A percentile compares a stretch with the other conserved stretches of the same genome.
phyloP scores from a whole-genome alignment of 2,797 vertebrate species.

The Pseudochaenichthys georgianus region DNA sequence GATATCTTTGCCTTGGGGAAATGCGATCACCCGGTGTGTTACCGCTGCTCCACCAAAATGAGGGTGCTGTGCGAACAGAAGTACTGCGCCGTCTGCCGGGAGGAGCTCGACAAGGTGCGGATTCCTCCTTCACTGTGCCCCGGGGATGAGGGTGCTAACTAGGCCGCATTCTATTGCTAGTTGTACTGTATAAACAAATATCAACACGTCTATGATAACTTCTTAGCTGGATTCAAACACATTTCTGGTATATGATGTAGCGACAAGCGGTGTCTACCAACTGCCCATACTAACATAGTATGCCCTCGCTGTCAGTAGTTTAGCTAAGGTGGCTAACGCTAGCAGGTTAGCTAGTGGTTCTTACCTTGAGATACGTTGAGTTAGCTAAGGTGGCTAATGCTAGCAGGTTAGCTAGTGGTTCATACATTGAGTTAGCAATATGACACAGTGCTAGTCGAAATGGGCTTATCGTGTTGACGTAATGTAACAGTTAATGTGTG shows the following conservation, averaged over 20 bases:
- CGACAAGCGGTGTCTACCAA: not conserved
- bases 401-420: not conserved
- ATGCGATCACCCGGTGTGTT: slow-evolving; percentile 98
- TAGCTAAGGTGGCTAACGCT: slow-evolving; percentile 20
- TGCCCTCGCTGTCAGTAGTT: slow-evolving; percentile 29
- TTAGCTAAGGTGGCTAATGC: not conserved
- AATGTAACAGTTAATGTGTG: not conserved
- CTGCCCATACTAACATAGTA: not conserved
- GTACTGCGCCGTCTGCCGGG: slow-evolving; percentile 98
- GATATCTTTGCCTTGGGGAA: slow-evolving; percentile 94
- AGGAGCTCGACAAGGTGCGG: slow-evolving; percentile 95
- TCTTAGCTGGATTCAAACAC: not conserved
- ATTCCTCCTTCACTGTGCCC: slow-evolving; percentile 15
- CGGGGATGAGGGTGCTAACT: slow-evolving; percentile 55
- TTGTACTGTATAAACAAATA: rapidly evolving
- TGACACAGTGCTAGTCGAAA: not conserved
- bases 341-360: not conserved
- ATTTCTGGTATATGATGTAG: not conserved
- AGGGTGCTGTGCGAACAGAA: slow-evolving; percentile 95
- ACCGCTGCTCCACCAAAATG: slow-evolving; percentile 98
- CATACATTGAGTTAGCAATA: not conserved
- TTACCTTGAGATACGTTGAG: too few relatives aligned
- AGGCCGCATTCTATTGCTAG: slow-evolving; percentile 52
- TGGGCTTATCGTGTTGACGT: rapidly evolving
- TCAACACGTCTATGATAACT: rapidly evolving